Base-by-base conservation (phyloP, 2,113 vertebrate species). In the Barbus barbus region DNA sequence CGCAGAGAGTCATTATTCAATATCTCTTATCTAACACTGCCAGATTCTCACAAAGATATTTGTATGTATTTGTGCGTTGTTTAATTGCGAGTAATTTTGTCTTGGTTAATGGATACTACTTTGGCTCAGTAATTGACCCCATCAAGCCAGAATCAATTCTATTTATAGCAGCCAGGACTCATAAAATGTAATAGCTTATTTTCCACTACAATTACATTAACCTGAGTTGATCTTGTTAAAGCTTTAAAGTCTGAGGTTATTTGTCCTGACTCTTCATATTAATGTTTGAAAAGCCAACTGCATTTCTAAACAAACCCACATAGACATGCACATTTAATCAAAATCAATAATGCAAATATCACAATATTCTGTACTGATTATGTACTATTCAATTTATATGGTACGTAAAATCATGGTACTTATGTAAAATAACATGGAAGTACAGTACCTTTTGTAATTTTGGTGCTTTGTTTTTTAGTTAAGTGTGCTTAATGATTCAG, bases 1-100 rank as follows among this genome's bases (percentile, higher is more conserved):
- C 46, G 63, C 46, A 65, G 56, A 46, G 18, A 14, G 41, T 22
- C n/a, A 11, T 51, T 46, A 80, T 80, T 67, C 26, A 67, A 44
- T 44, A 24, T 48, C 26, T 65, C 41, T 80, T 80, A 67, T 80
- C 24, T 80, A 79, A 63, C 56, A 41, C n/a, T 60, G 53, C 56
- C 58, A 44, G 36, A 80, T 80, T 48, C 24, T 80, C 61, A 67
- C 24, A 14, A 48, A 63, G 22, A 69, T 41, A 16, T 73, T 13
- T 84, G 46, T 26, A 60, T 51, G 22, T 77, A 36, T 77, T n/a
- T 53, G 20, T 51, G 24, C 28, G 3, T 41, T 36, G 33, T 71
- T 83, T 41, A 61, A 41, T 67, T 80, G 44, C 0, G 28, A 67
- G 41, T 80, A 3, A 13, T 48, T 46, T 80, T 46, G 41, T 28